Evolutionary conservation across 2,797 vertebrate species (phyloP).

Genomic region (Hippocampus kuda): DNA sequence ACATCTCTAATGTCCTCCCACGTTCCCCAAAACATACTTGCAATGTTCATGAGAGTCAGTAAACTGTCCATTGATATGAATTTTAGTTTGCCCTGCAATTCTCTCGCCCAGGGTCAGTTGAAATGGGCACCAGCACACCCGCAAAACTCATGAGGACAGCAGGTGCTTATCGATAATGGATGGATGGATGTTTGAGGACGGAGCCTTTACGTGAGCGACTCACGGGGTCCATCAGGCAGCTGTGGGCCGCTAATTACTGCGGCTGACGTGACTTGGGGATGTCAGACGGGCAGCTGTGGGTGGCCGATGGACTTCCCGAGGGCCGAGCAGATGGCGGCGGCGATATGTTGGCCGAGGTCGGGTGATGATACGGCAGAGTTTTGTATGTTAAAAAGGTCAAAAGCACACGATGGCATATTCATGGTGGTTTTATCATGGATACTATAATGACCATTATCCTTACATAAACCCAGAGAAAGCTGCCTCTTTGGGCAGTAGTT

Average conservation of each 20-base stretch:
- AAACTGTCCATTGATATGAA: neutral
- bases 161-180: neutral
- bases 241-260: conserved; percentile 53
- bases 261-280: conserved; percentile 48
- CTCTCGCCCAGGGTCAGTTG: neutral
- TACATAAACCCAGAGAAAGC: neutral
- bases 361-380: neutral
- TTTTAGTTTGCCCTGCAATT: neutral
- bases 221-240: conserved; percentile 28
- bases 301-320: conserved; percentile 41
- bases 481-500: too few species aligned
- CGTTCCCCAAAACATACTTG: neutral
- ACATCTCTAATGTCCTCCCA: too few species aligned
- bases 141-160: neutral
- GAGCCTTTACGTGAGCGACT: neutral
- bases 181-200: neutral
- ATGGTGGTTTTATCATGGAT: neutral
- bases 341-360: neutral
- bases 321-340: conserved; percentile 54
- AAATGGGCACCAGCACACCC: neutral
- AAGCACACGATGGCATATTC: neutral
- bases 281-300: conserved; percentile 45
- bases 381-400: conserved; percentile 2
- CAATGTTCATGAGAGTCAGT: neutral
- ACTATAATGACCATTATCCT: neutral